Base-by-base conservation (phyloP, 2,113 vertebrate genomes). In the Choloepus hoffmanni region DNA sequence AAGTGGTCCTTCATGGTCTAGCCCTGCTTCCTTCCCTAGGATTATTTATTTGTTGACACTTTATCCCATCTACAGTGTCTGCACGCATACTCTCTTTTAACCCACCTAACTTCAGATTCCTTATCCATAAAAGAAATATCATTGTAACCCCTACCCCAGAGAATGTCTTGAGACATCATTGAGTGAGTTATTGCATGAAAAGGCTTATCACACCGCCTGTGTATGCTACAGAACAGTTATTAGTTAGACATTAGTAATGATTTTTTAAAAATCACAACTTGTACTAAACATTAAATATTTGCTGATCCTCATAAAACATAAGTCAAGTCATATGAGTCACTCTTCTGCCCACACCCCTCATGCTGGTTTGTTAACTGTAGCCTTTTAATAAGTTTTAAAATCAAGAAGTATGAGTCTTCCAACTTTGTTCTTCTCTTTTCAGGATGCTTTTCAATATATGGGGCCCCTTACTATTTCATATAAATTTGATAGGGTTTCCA, bases 191-290 rank as follows among this genome's bases (percentile, higher is more conserved):
- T 40, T 79, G 5, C 33, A 36, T 50, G 45, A 67, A 78, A 95
- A 70, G 21, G 4, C 43, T 94, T 73, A 67, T n/a, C 15, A 70
- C 28, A 68, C 28, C 72, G 55, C 43, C 7, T 50, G 2, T 58
- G 7, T 45, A n/a, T 58, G 16, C 53, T 36, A 65, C 11, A 48
- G 53, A 70, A 40, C 30, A 77, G 13, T 21, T 58, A 58, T 58
- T 58, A 43, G 8, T 60, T 72, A 63, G 13, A 23, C 40, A 30
- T 13, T 45, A 12, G 23, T 36, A 79, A 58, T 58, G 18, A 58
- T 58, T 58, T 58, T 58, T 92, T 92, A 50, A 95, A 90, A 73
- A 45, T 83, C 28, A 68, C 5, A 55, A 76, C 33, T 36, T 82
- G 43, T 16, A 58, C 23, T 81, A 33, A 58, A 58, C 55, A 58